phyloP scores from a whole-genome alignment of 2,113 vertebrate species.

The Lethenteron camtschaticum region DNA sequence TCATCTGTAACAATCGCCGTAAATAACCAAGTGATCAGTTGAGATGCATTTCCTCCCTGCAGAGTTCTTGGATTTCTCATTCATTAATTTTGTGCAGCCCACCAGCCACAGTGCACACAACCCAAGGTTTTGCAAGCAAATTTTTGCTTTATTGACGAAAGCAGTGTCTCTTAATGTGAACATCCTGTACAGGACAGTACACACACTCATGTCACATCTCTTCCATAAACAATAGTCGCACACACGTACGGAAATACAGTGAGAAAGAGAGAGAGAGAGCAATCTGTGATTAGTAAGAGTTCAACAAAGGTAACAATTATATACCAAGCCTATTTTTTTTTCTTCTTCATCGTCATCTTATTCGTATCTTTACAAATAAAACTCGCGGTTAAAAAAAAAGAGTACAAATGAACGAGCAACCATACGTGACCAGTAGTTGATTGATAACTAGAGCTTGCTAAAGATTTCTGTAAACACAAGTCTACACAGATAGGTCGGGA shows the following conservation, averaged over 20 bases:
- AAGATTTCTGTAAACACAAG: conserved; percentile 2
- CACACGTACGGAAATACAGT: background rate
- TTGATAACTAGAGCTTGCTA: background rate
- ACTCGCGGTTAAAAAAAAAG: conserved; percentile 1
- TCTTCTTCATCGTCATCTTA: no score
- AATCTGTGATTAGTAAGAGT: no score
- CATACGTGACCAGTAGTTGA: conserved; percentile 1
- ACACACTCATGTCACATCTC: conserved; percentile 1
- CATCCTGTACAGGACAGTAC: background rate
- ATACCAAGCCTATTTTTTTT: conserved; percentile 1
- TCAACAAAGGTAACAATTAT: background rate
- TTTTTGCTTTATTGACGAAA: conserved; percentile 5
- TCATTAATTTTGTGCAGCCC: no score
- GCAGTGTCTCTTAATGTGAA: conserved; percentile 2
- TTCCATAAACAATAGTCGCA: conserved; percentile 2
- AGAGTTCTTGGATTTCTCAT: no score
- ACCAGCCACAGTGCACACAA: no score
- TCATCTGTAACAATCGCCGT: no score
- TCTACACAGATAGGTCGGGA: conserved; percentile 4
- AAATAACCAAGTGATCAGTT: no score
- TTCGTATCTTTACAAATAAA: conserved; percentile 1
- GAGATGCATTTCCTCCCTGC: no score
- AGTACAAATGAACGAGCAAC: background rate
- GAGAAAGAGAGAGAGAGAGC: background rate
- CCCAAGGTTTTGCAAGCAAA: background rate